Conservation (phyloP, 2,113 vertebrate genomes). For the Eretmochelys imbricata region DNA sequence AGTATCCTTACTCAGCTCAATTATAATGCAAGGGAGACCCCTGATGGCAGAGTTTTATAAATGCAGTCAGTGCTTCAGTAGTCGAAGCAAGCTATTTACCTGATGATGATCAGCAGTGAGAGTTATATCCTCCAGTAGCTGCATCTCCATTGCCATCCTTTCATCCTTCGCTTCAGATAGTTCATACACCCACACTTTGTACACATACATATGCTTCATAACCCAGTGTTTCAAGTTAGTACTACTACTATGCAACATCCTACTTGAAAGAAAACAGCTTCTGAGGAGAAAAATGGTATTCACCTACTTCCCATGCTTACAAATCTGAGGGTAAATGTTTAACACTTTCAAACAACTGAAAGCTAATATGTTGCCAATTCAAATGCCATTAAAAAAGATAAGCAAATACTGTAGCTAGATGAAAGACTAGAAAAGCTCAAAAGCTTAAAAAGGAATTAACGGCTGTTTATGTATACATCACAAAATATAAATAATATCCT, state of each 20-base stretch:
- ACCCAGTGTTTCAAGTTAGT: neutral
- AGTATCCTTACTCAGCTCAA: slow-evolving; percentile 42
- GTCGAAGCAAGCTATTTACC: neutral
- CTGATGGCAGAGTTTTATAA: slow-evolving; percentile 74
- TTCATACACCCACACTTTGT: neutral
- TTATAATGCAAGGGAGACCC: slow-evolving; percentile 78
- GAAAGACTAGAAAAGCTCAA: neutral
- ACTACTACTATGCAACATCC: neutral
- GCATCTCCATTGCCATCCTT: neutral
- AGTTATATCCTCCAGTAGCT: neutral
- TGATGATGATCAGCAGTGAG: neutral
- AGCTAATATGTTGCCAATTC: neutral
- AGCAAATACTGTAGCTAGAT: neutral
- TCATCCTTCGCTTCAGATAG: neutral
- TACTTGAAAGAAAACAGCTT: neutral
- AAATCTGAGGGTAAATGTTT: neutral
- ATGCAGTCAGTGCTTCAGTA: slow-evolving; percentile 28
- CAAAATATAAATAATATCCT: neutral
- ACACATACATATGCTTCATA: neutral
- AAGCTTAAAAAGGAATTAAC: neutral
- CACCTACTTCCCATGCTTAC: neutral
- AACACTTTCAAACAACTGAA: neutral
- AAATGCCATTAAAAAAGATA: neutral
- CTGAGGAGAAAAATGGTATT: neutral
- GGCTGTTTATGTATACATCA: neutral